Evolutionary conservation across 1,140 invertebrate genomes (phyloP).

Genomic region (Orius laevigatus): DNA sequence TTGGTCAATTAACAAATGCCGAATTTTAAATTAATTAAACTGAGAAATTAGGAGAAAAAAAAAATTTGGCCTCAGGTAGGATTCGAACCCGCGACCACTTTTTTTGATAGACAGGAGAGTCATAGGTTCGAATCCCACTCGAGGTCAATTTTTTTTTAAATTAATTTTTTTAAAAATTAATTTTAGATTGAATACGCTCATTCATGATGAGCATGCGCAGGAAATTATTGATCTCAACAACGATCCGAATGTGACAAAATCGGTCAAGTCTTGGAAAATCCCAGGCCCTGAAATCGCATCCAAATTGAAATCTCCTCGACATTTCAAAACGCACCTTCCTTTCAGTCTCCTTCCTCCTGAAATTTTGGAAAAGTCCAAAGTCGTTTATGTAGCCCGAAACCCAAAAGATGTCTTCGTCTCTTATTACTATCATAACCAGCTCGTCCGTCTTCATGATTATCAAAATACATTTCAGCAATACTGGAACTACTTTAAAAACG

Average conservation of each 20-base stretch:
- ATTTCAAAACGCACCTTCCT: slow-evolving; percentile 44
- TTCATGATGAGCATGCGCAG: slow-evolving; percentile 11
- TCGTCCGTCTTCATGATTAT: slow-evolving; percentile 54
- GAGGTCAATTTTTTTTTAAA: not conserved
- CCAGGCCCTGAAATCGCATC: slow-evolving; percentile 16
- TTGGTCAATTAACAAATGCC: no score
- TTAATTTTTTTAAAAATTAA: not conserved
- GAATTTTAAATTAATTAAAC: no score
- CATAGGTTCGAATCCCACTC: no score
- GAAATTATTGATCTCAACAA: slow-evolving; percentile 15
- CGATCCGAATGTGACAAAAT: slow-evolving; percentile 3
- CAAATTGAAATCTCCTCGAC: slow-evolving; percentile 32
- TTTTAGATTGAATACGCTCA: slow-evolving; percentile 15
- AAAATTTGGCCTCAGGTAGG: no score
- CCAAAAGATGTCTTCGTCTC: slow-evolving; percentile 75
- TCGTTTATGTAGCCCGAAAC: slow-evolving; percentile 64
- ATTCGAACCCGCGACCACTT: not conserved
- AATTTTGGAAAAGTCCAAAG: slow-evolving; percentile 25
- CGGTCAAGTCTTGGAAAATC: slow-evolving; percentile 5
- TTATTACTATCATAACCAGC: slow-evolving; percentile 60
- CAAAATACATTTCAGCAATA: slow-evolving; percentile 53
- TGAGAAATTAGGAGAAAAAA: no score
- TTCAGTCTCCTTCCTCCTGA: slow-evolving; percentile 49
- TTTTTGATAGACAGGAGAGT: not conserved
- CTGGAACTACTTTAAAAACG: slow-evolving; percentile 56